Percentiles rank a stretch among this genome's conserved stretches.
These are phyloP conservation scores for Drosophila pallidifrons DNA, from an alignment of 1,140 invertebrate genomes.

Conservation along the genomic window DNA sequence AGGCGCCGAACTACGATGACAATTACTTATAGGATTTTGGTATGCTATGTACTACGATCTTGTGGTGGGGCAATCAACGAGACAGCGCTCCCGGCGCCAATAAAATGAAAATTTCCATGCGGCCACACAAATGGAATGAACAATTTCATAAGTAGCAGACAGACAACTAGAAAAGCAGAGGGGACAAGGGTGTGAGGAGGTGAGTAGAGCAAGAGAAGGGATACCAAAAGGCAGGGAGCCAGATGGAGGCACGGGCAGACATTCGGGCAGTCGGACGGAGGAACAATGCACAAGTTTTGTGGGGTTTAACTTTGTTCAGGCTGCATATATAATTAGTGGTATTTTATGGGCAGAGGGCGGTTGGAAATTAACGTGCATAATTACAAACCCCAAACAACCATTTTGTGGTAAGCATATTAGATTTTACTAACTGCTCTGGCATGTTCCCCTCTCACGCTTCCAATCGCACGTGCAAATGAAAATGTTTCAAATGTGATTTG, in stretches of 20 bases:
- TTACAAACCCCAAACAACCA: constrained; percentile 79
- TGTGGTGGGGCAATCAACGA: constrained; percentile 32
- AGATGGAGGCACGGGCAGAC: background rate
- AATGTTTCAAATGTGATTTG: constrained; percentile 17
- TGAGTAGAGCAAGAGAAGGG: background rate
- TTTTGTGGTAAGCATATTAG: constrained; percentile 81
- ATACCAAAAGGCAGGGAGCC: constrained; percentile 7
- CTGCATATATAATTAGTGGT: constrained; percentile 75
- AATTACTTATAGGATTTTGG: constrained; percentile 82
- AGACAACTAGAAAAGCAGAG: constrained; percentile 5
- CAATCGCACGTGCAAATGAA: constrained; percentile 24
- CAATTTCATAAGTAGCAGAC: constrained; percentile 71
- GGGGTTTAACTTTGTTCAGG: constrained; percentile 26
- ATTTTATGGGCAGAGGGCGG: constrained; percentile 11
- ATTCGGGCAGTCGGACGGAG: background rate
- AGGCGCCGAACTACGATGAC: constrained; percentile 75
- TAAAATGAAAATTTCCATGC: constrained; percentile 81
- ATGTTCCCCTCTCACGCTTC: constrained; percentile 6
- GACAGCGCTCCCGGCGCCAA: constrained; percentile 75
- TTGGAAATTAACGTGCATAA: constrained; percentile 75
- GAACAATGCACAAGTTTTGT: constrained; percentile 49
- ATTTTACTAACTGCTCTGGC: constrained; percentile 74
- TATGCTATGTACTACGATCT: constrained; percentile 48
- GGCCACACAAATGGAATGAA: constrained; percentile 64
- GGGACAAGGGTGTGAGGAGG: background rate